Evolutionary conservation across 2,888 invertebrate genomes (phyloP), one percentile per base, ranked within the genome.

Genomic region (Cryptophagus acutangulus): DNA sequence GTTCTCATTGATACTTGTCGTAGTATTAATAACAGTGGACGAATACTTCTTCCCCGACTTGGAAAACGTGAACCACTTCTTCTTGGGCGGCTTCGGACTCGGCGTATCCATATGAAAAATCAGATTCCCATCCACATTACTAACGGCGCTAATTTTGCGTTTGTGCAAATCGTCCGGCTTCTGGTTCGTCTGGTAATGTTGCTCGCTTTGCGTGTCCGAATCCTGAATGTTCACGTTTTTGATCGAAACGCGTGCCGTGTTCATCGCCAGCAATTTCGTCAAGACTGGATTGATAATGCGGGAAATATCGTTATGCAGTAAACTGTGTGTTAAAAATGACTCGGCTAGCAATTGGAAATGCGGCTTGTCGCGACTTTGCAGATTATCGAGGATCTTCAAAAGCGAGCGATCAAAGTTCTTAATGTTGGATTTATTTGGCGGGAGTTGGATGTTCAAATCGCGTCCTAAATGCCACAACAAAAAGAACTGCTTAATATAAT

Each of bases 161-260:
- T 66, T 57, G 40, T 62, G 61, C 17, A 62, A 59, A 38, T 66
- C 66, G 25, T 65, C 65, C 16, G 58, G 47, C 41, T 59, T 62
- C 41, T 60, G 63, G 12, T 55, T 52, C 28, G 64, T 62, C 33
- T 61, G 58, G 9, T 52, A 49, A 3, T 52, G 49, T 13, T 51
- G 44, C 14, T 68, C 65, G 41, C 63, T 66, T 15, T 66, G 67
- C 2, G 63, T 57, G 16, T 73, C 73, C 8, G 73, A 72, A 45
- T 78, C 72, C 38, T 77, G 71, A 15, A 82, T 74, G 58, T 79
- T 80, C 3, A 82, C 77, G 52, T 87, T 84, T 9, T 83, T 76
- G n/a, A 89, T 82, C 18, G 86, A 84, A 48, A 87, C 79, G n/a
- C 87, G 74, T 38, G 87, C 85, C 0, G 90, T 88, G 46, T 82